Conservation (phyloP, 2,888 invertebrate species). For the Nycteola revayana region DNA sequence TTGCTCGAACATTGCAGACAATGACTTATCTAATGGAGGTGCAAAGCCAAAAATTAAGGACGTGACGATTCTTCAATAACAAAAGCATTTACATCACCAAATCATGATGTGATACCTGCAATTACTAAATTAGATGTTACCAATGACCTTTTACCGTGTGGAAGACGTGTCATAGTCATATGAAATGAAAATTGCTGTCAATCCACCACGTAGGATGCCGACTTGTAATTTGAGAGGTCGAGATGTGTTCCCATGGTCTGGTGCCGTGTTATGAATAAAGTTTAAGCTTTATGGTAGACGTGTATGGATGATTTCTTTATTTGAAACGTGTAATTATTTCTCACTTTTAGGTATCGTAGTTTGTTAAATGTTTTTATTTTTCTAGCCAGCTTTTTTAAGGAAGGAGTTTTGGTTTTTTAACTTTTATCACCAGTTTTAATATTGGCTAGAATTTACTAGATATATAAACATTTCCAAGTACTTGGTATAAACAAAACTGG, state of each 20-base stretch:
- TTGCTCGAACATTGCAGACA: no score
- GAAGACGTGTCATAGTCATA: slow-evolving; percentile 35
- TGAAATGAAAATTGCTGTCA: slow-evolving; percentile 41
- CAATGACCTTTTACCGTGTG: slow-evolving; percentile 39
- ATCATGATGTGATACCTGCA: slow-evolving; percentile 25
- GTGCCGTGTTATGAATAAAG: slow-evolving; percentile 22
- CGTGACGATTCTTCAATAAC: slow-evolving; percentile 6
- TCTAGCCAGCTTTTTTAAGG: no score
- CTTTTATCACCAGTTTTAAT: no score
- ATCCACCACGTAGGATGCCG: slow-evolving; percentile 56
- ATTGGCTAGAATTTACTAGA: no score
- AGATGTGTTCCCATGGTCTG: slow-evolving; percentile 44
- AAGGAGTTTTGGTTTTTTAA: no score
- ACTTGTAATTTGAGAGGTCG: slow-evolving; percentile 56
- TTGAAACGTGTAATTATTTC: slow-evolving; percentile 23
- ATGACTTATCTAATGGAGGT: no score
- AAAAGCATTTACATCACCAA: slow-evolving; percentile 21
- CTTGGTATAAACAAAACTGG: no score
- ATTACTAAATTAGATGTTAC: slow-evolving; percentile 42
- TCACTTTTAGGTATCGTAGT: slow-evolving; percentile 9
- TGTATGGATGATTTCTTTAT: slow-evolving; percentile 39
- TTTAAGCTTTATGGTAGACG: slow-evolving; percentile 21
- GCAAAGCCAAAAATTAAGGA: no score
- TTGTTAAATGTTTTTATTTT: no score
- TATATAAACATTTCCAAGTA: no score